Conservation (phyloP, 2,113 vertebrate species). For the Plestiodon gilberti region DNA sequence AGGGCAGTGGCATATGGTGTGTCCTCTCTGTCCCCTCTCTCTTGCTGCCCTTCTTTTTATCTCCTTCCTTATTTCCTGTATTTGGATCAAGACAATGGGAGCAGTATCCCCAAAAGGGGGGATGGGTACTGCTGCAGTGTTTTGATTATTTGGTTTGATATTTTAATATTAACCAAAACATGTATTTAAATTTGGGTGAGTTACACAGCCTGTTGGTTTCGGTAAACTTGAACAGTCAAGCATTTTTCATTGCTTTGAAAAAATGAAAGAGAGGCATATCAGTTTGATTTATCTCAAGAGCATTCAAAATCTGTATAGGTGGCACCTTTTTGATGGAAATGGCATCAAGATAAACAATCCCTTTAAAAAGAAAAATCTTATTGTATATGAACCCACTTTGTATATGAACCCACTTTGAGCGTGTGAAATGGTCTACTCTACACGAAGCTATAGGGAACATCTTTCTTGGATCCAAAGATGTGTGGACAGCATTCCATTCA, state of each 20-base stretch:
- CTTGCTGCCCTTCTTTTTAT: neutral
- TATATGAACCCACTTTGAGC: neutral
- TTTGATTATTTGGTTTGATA: neutral
- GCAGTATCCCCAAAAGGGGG: neutral
- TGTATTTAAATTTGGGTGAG: neutral
- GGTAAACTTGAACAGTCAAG: neutral
- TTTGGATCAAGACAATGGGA: neutral
- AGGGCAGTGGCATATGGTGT: too few relatives aligned
- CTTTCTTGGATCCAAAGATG: too few relatives aligned
- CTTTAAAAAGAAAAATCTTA: neutral
- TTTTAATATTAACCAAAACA: neutral
- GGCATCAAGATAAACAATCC: neutral
- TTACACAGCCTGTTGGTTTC: neutral
- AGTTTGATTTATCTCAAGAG: neutral
- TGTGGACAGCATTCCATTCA: too few relatives aligned
- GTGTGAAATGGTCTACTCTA: neutral
- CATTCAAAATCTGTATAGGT: neutral
- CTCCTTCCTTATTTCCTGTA: neutral
- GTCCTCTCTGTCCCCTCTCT: too few relatives aligned
- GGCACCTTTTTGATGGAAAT: neutral
- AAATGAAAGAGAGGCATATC: neutral
- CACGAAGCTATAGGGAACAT: neutral
- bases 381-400: neutral
- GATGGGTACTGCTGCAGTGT: too few relatives aligned
- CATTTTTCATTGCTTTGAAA: neutral